Evolutionary conservation across 2,888 invertebrate species (phyloP), one percentile per base, ranked within the genome.

Genomic region (Tipula confusa): DNA sequence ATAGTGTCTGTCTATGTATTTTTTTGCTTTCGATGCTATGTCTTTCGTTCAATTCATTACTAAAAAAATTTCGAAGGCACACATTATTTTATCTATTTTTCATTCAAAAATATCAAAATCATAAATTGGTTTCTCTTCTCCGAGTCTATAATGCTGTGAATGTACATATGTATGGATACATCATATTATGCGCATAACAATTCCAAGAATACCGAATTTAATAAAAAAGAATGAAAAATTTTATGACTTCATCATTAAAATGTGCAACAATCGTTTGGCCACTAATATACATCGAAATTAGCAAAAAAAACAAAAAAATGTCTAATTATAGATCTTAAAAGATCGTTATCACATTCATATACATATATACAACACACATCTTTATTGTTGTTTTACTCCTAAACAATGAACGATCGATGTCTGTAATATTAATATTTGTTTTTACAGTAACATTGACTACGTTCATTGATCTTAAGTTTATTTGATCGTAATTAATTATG

Each of bases 11-110:
- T 64, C 64, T 64, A 9, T 64, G 9, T 64, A 24, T 64, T 64
- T 24, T n/a, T 2, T 24, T 9, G 24, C 24, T 11, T 24, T n/a
- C n/a, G 24, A 64, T 64, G 9, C 24, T n/a, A n/a, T 64, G 64
- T 64, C 24, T 64, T 64, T 64, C 64, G 24, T 24, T 64, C 64
- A n/a, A 24, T 64, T 64, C 64, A 64, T 24, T 64, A 64, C 24
- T 24, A 24, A 64, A n/a, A n/a, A n/a, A n/a, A 64, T 7, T 64
- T 64, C 24, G n/a, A 64, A 64, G 64, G 24, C 64, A 64, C 18
- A 64, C n/a, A n/a, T n/a, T n/a, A n/a, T 64, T 64, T 64, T 64
- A 64, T 64, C 64, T 64, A 64, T 64, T 64, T 64, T 64, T 64
- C 64, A 64, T 64, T 64, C 64, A 64, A 64, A 64, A 64, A 24